Base-by-base conservation (phyloP, 2,113 vertebrate genomes). In the Psephotus haematonotus region DNA sequence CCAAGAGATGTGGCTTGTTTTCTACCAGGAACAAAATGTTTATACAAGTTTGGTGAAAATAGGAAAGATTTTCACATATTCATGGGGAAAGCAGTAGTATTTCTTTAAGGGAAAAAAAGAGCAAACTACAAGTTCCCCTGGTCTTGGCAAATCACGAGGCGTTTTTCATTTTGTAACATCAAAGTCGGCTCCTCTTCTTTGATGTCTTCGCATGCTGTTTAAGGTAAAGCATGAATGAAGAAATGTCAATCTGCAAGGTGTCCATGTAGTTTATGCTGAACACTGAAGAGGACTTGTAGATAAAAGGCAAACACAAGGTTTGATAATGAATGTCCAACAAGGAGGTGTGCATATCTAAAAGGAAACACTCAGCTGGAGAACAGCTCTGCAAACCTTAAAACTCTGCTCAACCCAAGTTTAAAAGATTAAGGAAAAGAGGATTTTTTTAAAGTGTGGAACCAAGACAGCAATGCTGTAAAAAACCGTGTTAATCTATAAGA, bases 201-300 rank as follows among this genome's bases (percentile, higher is more conserved):
- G 99, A 99, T 99, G 99, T 99, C 98, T 98, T 98, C 97, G 97
- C 99, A 98, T 99, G 99, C 99, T 99, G 99, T 99, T 99, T 99
- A 99, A 99, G 99, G 99, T 99, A 99, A 98, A 98, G 98, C 98
- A 98, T 99, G 99, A 99, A 99, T 99, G 98, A 98, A 98, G 99
- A 98, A 99, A 99, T 99, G 99, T 99, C 99, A 99, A 99, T 98
- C 98, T 99, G 98, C 98, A 99, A 99, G 99, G 99, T 99, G 99
- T 98, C 99, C 99, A 97, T 99, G 99, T 99, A 99, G 98, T 99
- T 99, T 99, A 99, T 98, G 98, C 97, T 98, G 98, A 99, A 98
- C 98, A 98, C 98, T 98, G 98, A 98, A 98, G 98, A 98, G 98
- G 97, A 98, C 98, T 98, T 98, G 98, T 98, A 99, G 98, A 99